Evolutionary conservation across 2,113 vertebrate species (phyloP), one percentile per base, ranked within the genome.

Genomic region (Chionomys nivalis): DNA sequence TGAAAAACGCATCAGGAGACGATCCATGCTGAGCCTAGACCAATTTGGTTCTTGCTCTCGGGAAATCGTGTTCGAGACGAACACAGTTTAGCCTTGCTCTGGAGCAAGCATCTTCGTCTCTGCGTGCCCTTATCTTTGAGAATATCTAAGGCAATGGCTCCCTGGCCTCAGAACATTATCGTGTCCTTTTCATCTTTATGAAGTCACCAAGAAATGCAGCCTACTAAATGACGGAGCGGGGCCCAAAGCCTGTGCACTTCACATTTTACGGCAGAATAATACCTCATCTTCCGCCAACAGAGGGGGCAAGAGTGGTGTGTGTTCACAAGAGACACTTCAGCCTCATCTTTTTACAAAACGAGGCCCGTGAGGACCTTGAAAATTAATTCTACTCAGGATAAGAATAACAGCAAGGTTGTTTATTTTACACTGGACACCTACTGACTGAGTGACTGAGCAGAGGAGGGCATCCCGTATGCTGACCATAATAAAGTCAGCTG

Each of bases 161-260:
- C 24, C 21, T 63, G 28, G 44, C 77, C 77, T 70, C 79, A 33
- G 79, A 65, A 24, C 2, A 49, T n/a, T 33, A 19, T 14, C n/a
- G 65, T 90, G 21, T 82, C 63, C 42, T 79, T 82, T 65, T 90
- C 68, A 31, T 31, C 14, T 72, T 94, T 61, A 87, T 87, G 52
- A 94, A 90, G 36, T 72, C 49, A 42, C 39, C 23, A 76, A 95
- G 75, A 93, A 95, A 86, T n/a, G 10, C 65, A 73, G 17, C 24
- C 87, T 17, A 28, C 26, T 42, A 33, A 23, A 31, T 36, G 12
- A 8, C 8, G 11, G 66, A 76, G 28, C 42, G 42, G 21, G 36
- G 13, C 6, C 49, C 49, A n/a, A 36, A 47, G 55, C 26, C 39
- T 42, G 96, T 44, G 17, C 2, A 42, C 11, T 23, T 70, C 13